Base-by-base conservation (phyloP, 2,113 vertebrate genomes). In the Tupaia tana region DNA sequence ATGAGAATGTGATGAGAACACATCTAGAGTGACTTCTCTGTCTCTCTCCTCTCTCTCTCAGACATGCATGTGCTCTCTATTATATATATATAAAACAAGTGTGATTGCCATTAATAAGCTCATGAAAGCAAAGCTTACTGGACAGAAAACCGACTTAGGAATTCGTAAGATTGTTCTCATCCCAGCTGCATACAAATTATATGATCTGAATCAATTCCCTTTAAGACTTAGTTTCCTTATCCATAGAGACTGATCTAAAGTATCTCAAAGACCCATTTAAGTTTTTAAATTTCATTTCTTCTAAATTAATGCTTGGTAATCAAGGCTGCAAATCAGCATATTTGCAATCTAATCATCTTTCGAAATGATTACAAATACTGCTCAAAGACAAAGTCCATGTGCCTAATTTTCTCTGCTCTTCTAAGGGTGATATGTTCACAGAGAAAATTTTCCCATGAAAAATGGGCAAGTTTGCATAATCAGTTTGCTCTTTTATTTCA, bases 321-420 rank as follows among this genome's bases (percentile, higher is more conserved):
- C 85, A 95, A 95, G 92, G 25, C 14, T 61, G 56, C 43, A 95
- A 89, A 89, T 85, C 78, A 83, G 61, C 25, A 84, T 43, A 81
- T 52, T 66, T 93, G 52, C 58, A 93, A 90, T 87, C 31, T 93
- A 89, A 90, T 93, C 61, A 78, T 84, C n/a, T 75, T 96, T 94
- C 83, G n/a, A 77, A 96, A 95, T 86, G n/a, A 95, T 94, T 91
- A 92, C 16, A 87, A 87, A 91, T 83, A 93, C 15, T 85, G 93
- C 78, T 83, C 16, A 59, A 86, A 95, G 85, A 75, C 64, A 89
- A 94, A 43, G 70, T 92, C 74, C 82, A 79, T 64, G n/a, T 63
- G 70, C n/a, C 15, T 92, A 84, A 86, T 92, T 85, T 73, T 86
- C 59, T 90, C 31, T 81, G 7, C 2, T 94, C 10, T 75, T 70